Evolutionary conservation across 2,113 vertebrate genomes (phyloP).

Genomic region (Rhinoptilus africanus): DNA sequence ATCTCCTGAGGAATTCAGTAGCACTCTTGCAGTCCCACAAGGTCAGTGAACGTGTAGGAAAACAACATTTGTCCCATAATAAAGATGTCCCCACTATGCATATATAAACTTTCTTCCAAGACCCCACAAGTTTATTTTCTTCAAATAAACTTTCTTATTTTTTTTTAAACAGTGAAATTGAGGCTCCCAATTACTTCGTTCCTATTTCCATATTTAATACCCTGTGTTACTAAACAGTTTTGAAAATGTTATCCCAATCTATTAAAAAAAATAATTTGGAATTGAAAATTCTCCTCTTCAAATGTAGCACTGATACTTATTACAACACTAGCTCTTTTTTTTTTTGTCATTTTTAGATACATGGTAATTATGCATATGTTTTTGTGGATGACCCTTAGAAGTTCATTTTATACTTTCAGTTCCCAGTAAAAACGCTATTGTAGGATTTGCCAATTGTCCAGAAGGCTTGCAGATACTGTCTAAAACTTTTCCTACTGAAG

Average conservation of each 20-base stretch:
- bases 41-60: not conserved
- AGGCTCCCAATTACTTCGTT: not conserved
- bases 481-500: not conserved
- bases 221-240: not conserved
- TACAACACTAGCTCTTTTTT: not conserved
- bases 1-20: not conserved
- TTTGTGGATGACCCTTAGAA: not conserved
- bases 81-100: not conserved
- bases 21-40: not conserved
- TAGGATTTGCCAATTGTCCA: not conserved
- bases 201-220: not conserved
- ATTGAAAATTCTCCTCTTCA: not conserved
- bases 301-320: not conserved
- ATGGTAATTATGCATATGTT: not conserved
- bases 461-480: not conserved
- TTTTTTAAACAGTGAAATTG: not conserved
- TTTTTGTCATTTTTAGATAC: not conserved
- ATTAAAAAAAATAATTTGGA: not conserved
- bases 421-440: not conserved
- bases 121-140: not conserved
- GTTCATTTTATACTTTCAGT: not conserved
- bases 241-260: not conserved
- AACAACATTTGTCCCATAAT: not conserved
- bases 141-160: not conserved
- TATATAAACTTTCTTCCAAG: not conserved